Conservation (phyloP, 2,888 invertebrate species). For the Hirtodrosophila alboralis region DNA sequence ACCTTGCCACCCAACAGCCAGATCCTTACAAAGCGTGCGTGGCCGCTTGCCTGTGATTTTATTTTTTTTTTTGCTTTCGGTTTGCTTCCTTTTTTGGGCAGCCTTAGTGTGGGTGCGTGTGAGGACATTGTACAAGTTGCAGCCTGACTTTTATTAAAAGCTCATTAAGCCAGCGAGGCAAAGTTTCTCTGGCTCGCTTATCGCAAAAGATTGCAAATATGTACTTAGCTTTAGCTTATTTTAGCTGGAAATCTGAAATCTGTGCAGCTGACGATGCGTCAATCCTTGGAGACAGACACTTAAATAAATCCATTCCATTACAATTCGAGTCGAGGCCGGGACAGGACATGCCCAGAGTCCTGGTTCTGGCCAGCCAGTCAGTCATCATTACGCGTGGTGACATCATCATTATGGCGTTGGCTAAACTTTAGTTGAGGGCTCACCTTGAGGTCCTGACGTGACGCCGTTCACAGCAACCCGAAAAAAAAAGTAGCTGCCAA, state of each 20-base stretch:
- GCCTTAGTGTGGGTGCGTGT: slow-evolving; percentile 10
- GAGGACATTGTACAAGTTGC: slow-evolving; percentile 39
- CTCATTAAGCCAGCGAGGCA: slow-evolving; percentile 68
- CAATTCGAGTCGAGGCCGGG: slow-evolving; percentile 12
- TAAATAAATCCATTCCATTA: slow-evolving; percentile 69
- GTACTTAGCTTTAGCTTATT: slow-evolving; percentile 23
- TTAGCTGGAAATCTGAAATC: slow-evolving; percentile 45
- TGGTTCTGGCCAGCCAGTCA: slow-evolving; percentile 27
- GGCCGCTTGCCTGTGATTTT: slow-evolving; percentile 71
- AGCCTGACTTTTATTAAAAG: slow-evolving; percentile 79
- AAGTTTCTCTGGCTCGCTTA: slow-evolving; percentile 60
- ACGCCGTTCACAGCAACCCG: slow-evolving; percentile 34
- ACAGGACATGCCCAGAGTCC: too few species aligned
- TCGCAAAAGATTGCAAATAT: slow-evolving; percentile 39
- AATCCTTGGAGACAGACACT: slow-evolving; percentile 52
- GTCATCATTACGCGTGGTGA: slow-evolving; percentile 64
- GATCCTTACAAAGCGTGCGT: slow-evolving; percentile 53
- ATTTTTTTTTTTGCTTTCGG: slow-evolving; percentile 29
- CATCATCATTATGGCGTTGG: slow-evolving; percentile 70
- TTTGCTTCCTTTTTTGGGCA: slow-evolving; percentile 6
- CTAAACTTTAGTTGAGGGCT: slow-evolving; percentile 39
- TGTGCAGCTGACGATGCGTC: slow-evolving; percentile 51
- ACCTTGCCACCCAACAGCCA: background rate
- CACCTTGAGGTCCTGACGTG: slow-evolving; percentile 49
- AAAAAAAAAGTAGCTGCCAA: slow-evolving; percentile 70